A percentile compares a stretch with the other conserved stretches of the same genome.
These are phyloP conservation scores for Aphelenchoides besseyi DNA, from an alignment of 1,140 invertebrate species.

Conservation along the genomic window DNA sequence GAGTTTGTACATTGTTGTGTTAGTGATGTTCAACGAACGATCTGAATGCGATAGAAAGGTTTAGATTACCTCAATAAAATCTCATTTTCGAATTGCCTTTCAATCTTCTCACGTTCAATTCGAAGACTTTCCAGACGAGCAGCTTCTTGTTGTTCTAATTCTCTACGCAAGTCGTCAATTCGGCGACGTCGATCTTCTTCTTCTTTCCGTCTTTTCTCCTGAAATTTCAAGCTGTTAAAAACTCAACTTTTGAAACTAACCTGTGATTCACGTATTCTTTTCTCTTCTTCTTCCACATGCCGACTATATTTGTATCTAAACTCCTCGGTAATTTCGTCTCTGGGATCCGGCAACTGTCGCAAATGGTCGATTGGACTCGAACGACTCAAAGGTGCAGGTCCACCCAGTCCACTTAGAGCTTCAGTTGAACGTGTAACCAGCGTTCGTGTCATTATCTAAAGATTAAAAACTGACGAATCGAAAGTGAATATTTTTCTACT, in stretches of 20 bases:
- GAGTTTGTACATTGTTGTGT: no score
- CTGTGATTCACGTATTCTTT: slow-evolving; percentile 54
- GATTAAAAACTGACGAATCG: background rate
- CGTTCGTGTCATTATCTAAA: slow-evolving; percentile 57
- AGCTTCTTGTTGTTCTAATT: slow-evolving; percentile 46
- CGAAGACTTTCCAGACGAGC: slow-evolving; percentile 53
- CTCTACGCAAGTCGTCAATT: slow-evolving; percentile 51
- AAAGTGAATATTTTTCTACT: slow-evolving; percentile 30
- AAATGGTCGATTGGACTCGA: slow-evolving; percentile 50
- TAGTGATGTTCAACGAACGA: no score
- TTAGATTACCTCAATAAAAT: no score
- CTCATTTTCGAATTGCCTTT: slow-evolving; percentile 41
- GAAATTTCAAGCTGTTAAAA: background rate
- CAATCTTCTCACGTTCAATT: slow-evolving; percentile 48
- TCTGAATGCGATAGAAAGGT: no score
- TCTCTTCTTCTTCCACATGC: slow-evolving; percentile 60
- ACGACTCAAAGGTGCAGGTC: slow-evolving; percentile 39
- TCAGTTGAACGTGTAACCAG: slow-evolving; percentile 61
- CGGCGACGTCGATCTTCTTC: slow-evolving; percentile 55
- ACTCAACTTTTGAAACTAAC: slow-evolving; percentile 27
- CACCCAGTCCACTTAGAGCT: slow-evolving; percentile 50
- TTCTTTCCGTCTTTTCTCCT: slow-evolving; percentile 47
- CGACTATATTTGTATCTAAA: slow-evolving; percentile 50
- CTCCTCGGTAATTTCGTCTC: slow-evolving; percentile 56
- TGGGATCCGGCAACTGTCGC: slow-evolving; percentile 26